Base-by-base conservation (phyloP, 2,888 invertebrate species). In the Andrena praecox region DNA sequence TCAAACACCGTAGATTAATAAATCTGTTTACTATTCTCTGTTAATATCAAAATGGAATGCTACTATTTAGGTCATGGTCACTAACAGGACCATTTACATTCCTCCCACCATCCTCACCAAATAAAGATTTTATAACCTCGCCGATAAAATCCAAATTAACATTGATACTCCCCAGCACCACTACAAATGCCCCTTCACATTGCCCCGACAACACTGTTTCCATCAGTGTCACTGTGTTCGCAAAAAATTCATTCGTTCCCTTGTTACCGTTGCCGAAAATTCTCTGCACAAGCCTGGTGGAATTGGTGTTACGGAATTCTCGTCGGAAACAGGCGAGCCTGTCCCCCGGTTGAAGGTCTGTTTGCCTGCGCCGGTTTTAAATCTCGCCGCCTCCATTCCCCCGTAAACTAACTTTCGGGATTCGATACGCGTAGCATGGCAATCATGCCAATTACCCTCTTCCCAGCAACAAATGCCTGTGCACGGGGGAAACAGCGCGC, bases 391-490 rank as follows among this genome's bases (percentile, higher is more conserved):
- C 59, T 20, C n/a, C 27, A 2, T 35, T 2, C 29, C 29, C 20
- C 12, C 62, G 54, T 12, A 27, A 64, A 16, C 7, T 59, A 66
- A 78, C 4, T 42, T 68, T 33, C 35, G 1, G 12, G 6, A 29
- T 33, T 59, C 6, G 60, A 71, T 48, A 16, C 29, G 29, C 50
- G 20, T 24, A 16, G 8, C 2, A 29, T n/a, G 10, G 7, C 67
- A 63, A 77, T 77, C 62, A 62, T 31, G 6, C 69, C 63, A 69
- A 70, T 69, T 72, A 70, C 31, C 35, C 10, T 35, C 52, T 7
- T 10, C 10, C 59, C 50, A 16, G 24, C 31, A 29, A 68, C 80
- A 69, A 72, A 69, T 80, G 76, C 68, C 54, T 52, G 29, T 80
- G 54, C 35, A 27, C 10, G 16, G 7, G 27, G 42, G 42, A n/a